These are phyloP conservation scores for Mola mola DNA, from an alignment of 2,113 vertebrate species.

Conservation along the genomic window DNA sequence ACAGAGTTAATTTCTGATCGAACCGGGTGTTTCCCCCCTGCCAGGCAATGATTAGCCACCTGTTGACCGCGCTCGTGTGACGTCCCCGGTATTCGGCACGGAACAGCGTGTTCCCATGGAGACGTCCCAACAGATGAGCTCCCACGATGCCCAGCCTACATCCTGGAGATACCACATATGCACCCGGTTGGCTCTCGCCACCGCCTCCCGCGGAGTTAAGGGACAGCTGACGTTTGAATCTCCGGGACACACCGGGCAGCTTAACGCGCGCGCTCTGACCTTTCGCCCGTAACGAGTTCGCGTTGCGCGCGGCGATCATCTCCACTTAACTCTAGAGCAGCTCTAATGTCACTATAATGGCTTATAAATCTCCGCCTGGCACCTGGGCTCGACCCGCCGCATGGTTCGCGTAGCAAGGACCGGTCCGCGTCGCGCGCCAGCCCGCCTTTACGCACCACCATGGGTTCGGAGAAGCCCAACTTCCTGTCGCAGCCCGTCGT, in stretches of 20 bases:
- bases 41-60: slow-evolving; percentile 30
- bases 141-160: slow-evolving; percentile 54
- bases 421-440: not conserved
- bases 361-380: not conserved
- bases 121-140: slow-evolving; percentile 75
- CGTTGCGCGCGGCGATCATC: not conserved
- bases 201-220: slow-evolving; percentile 28
- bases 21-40: not conserved
- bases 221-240: not conserved
- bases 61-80: slow-evolving; percentile 20
- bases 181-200: not conserved
- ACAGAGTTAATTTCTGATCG: not conserved
- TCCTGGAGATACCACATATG: slow-evolving; percentile 10
- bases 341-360: slow-evolving; percentile 43
- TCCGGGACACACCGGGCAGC: no score
- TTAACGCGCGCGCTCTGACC: no score
- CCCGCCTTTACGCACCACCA: slow-evolving; percentile 42
- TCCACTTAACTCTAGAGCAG: not conserved
- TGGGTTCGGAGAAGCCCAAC: slow-evolving; percentile 79
- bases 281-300: no score
- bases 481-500: slow-evolving; percentile 91
- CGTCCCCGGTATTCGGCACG: slow-evolving; percentile 24
- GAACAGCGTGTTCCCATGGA: slow-evolving; percentile 79
- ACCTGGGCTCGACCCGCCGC: slow-evolving; percentile 1
- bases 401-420: slow-evolving; percentile 7